Evolutionary conservation across 2,888 invertebrate species (phyloP).

Genomic region (Thera britannica): DNA sequence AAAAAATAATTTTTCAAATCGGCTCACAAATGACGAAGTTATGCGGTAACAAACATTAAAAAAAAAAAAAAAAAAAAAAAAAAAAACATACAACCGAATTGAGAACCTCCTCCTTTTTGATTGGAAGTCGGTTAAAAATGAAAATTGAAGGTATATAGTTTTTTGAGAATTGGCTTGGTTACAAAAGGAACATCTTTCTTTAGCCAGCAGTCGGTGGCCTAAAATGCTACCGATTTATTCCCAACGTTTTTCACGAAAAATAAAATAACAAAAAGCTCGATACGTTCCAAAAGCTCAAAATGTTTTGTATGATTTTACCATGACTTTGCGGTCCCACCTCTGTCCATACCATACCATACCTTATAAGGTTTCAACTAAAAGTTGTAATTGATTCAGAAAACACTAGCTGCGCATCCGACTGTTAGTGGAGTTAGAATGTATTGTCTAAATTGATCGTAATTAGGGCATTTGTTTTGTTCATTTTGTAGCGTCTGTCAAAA

Average conservation of each 20-base stretch:
- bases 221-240: not conserved
- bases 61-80: no score
- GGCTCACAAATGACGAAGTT: no score
- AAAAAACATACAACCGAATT: no score
- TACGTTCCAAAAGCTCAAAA: not conserved
- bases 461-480: constrained; percentile 40
- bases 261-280: not conserved
- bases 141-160: no score
- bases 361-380: constrained; percentile 58
- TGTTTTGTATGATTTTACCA: not conserved
- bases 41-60: no score
- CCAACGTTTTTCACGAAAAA: not conserved
- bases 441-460: constrained; percentile 44
- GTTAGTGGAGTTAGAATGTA: constrained; percentile 62
- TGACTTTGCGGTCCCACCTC: not conserved
- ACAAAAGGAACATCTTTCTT: no score
- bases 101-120: no score
- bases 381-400: constrained; percentile 72
- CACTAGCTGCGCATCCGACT: constrained; percentile 48
- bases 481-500: constrained; percentile 31
- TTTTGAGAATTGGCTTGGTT: no score
- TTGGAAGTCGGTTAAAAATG: no score
- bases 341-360: constrained; percentile 12
- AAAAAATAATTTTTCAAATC: no score
- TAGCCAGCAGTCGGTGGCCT: no score